Evolutionary conservation across 92 coral and sea anemone species (phyloP).

Genomic region (Zoanthus gigantus): DNA sequence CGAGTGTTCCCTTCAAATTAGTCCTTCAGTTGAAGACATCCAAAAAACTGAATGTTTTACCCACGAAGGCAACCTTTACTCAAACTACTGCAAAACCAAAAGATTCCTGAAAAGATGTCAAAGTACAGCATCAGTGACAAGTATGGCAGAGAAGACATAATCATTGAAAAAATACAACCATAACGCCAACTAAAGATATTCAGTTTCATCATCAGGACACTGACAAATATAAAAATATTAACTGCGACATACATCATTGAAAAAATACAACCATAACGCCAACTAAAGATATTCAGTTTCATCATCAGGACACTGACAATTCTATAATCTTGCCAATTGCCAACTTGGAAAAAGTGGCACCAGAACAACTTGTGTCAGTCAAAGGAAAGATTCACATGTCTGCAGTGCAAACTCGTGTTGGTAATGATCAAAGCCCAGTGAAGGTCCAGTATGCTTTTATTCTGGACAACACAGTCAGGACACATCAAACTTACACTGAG

Average conservation of each 20-base stretch:
- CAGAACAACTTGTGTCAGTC: constrained; percentile 22
- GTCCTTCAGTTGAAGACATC: constrained; percentile 15
- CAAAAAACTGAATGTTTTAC: constrained; percentile 70
- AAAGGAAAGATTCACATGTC: constrained; percentile 15
- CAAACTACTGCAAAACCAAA: constrained; percentile 63
- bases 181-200: background rate
- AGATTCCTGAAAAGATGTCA: constrained; percentile 37
- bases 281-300: background rate
- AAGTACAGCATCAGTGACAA: constrained; percentile 66
- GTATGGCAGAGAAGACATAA: constrained; percentile 70
- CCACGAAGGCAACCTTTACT: constrained; percentile 51
- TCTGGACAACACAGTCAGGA: background rate
- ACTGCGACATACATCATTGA: constrained; percentile 17
- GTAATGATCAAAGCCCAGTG: constrained; percentile 1
- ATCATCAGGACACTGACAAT: background rate
- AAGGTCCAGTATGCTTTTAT: background rate
- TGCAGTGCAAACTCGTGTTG: constrained; percentile 15
- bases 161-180: constrained; percentile 49
- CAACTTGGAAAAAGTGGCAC: background rate
- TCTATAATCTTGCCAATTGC: background rate
- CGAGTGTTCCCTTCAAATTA: constrained; percentile 67
- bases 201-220: background rate
- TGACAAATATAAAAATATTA: background rate
- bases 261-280: constrained; percentile 29
- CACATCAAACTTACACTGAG: constrained; percentile 7